A percentile compares a stretch with the other conserved stretches of the same genome.
These are phyloP conservation scores for Cephus sareptanus DNA, from an alignment of 2,888 invertebrate genomes.

Conservation along the genomic window DNA sequence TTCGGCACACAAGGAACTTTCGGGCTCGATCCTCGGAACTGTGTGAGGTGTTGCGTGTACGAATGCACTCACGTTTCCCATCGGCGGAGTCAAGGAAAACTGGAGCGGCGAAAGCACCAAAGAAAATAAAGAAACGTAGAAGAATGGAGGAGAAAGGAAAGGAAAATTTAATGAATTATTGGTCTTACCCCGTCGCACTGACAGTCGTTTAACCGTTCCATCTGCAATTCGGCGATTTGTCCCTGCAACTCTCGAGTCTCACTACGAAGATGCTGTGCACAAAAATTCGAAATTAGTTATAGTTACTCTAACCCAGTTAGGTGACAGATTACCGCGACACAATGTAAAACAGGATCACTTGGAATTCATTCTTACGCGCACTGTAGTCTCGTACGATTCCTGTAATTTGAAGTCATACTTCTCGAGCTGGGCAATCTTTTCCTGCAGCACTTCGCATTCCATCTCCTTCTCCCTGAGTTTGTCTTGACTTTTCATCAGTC, in stretches of 20 bases:
- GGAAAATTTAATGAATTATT: no score
- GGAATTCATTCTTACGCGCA: constrained; percentile 25
- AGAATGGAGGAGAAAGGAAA: no score
- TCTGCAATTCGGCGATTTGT: constrained; percentile 30
- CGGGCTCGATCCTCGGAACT: constrained; percentile 18
- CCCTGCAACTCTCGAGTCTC: constrained; percentile 35
- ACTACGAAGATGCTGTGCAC: constrained; percentile 30
- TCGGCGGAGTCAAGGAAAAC: constrained; percentile 33
- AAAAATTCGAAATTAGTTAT: neutral
- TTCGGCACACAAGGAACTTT: constrained; percentile 41
- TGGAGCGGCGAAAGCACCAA: constrained; percentile 6
- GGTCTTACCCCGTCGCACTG: neutral
- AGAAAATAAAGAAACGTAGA: no score
- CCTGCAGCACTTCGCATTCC: constrained; percentile 32
- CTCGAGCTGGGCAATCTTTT: constrained; percentile 30
- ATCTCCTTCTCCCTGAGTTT: constrained; percentile 33
- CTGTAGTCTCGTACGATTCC: constrained; percentile 33
- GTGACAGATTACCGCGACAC: neutral
- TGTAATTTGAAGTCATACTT: constrained; percentile 25
- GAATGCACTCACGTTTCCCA: constrained; percentile 21
- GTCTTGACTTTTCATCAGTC: constrained; percentile 20
- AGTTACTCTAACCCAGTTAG: neutral
- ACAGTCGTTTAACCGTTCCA: constrained; percentile 12
- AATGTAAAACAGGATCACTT: neutral
- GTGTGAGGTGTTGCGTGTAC: constrained; percentile 32